Base-by-base conservation (phyloP, 2,113 vertebrate genomes). In the Eubucco bourcierii region DNA sequence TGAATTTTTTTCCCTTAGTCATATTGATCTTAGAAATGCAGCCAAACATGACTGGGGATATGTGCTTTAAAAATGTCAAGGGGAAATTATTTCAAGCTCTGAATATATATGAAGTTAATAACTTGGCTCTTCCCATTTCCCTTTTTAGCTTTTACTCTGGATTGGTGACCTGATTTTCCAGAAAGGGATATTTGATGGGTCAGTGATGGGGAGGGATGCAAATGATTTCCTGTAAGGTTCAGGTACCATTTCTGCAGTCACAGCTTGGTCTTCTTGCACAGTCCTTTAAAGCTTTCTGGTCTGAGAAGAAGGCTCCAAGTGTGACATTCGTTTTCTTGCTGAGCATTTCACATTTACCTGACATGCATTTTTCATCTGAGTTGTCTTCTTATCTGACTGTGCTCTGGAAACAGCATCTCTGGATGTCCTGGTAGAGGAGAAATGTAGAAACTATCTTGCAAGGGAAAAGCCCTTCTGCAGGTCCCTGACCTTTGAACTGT, bases 51-150 rank as follows among this genome's bases (percentile, higher is more conserved):
- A 90, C 95, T 72, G 93, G 94, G 84, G 95, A 95, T 93, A 71
- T 19, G 91, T 1, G 64, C 79, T 94, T 97, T 93, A 91, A 96
- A 96, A 97, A 96, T 88, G 95, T 95, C 94, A 96, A 97, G 77
- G 79, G 94, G 86, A 97, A 97, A 92, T 97, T 98, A 93, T 97
- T 97, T 93, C 95, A 80, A 84, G 85, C 75, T 87, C 89, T 75
- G 92, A 94, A 80, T 82, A 64, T 82, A 58, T 28, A 80, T 71
- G 79, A 94, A 95, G 87, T 94, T 94, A 96, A 89, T 87, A 85
- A 75, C 90, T 87, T 88, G 78, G n/a, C 76, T 86, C 82, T 94
- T 95, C 87, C 87, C 64, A 78, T 80, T 86, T 93, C 94, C 75
- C 12, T 91, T 85, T 96, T 96, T 95, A 66, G 72, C 82, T 78